Percentiles rank a stretch among this genome's conserved stretches.
Evolutionary conservation across 1,140 invertebrate species (phyloP).

Genomic region (Pogonognathellus flavescens): DNA sequence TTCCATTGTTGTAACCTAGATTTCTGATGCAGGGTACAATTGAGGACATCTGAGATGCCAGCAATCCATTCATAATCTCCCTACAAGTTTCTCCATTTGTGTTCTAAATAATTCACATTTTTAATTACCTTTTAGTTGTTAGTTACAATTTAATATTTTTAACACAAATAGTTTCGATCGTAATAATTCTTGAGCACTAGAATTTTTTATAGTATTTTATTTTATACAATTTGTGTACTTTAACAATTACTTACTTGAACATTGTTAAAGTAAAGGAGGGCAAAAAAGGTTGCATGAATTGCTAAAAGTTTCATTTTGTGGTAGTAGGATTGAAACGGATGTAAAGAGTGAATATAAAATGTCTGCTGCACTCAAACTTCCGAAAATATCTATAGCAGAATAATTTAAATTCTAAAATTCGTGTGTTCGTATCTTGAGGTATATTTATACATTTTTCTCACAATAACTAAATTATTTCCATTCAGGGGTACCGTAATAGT

Average conservation of each 20-base stretch:
- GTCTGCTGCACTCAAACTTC: neutral
- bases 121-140: neutral
- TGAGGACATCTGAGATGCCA: conserved; percentile 21
- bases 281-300: neutral
- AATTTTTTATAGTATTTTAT: no score
- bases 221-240: neutral
- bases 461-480: neutral
- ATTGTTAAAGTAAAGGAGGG: neutral
- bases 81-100: neutral
- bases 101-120: neutral
- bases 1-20: conserved; percentile 50
- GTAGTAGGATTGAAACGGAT: neutral
- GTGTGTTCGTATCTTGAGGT: neutral
- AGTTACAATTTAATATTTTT: neutral
- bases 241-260: neutral
- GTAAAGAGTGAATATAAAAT: no score
- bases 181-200: no score
- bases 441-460: neutral
- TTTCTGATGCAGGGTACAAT: conserved; percentile 52
- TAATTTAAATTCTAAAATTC: neutral
- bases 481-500: neutral
- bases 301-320: neutral
- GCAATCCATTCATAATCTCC: neutral
- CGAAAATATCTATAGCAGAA: neutral
- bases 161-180: no score